Percentiles rank a stretch among this genome's conserved stretches.
These are phyloP conservation scores for Ardeotis arabs DNA, from an alignment of 2,113 vertebrate species.

Conservation along the genomic window DNA sequence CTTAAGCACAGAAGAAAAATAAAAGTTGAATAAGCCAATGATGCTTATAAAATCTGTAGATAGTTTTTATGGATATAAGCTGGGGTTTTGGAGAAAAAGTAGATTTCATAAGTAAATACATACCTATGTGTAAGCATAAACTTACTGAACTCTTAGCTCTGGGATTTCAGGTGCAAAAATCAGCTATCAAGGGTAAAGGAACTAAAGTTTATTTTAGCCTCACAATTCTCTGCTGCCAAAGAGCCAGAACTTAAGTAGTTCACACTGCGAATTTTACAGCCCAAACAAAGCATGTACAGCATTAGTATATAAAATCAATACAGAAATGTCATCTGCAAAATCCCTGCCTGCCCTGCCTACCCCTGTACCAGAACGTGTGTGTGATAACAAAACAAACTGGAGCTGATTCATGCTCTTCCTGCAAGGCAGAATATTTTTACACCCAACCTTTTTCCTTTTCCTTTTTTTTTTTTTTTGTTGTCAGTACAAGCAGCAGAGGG, in stretches of 20 bases:
- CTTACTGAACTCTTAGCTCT: neutral
- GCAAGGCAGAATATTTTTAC: neutral
- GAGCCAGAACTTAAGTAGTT: neutral
- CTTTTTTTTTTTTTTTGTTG: neutral
- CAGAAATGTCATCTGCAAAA: neutral
- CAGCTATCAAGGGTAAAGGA: neutral
- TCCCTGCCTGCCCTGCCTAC: neutral
- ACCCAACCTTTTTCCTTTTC: neutral
- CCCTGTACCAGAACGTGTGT: neutral
- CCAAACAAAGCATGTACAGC: neutral
- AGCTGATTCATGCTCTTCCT: neutral
- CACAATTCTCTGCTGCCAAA: neutral
- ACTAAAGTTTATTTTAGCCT: neutral
- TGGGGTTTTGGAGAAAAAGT: neutral
- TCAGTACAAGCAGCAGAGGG: neutral
- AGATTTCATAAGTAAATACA: neutral
- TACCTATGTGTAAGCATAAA: neutral
- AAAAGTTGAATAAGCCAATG: neutral
- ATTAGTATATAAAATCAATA: neutral
- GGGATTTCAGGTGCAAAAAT: constrained; percentile 9
- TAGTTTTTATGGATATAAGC: neutral
- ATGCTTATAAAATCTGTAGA: neutral
- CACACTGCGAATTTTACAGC: neutral
- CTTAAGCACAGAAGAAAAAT: neutral
- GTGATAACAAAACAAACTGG: neutral